These are phyloP conservation scores for Microchirus variegatus DNA, from an alignment of 2,797 vertebrate genomes.

Conservation along the genomic window DNA sequence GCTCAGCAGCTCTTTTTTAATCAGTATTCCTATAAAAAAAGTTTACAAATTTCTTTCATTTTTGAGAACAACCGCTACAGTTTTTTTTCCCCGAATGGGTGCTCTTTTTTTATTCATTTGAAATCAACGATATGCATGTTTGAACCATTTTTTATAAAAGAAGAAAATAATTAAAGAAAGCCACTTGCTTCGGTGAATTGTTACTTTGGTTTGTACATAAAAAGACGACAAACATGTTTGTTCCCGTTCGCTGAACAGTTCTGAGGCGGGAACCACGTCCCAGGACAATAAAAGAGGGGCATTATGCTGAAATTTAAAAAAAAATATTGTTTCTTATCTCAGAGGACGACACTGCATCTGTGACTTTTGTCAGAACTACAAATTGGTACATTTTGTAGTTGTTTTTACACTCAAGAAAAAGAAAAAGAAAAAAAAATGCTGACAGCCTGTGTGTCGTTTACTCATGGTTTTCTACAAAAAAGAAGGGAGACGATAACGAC, in stretches of 20 bases:
- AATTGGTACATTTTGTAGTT: slow-evolving; percentile 81
- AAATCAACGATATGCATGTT: slow-evolving; percentile 72
- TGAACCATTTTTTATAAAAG: slow-evolving; percentile 64
- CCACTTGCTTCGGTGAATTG: slow-evolving; percentile 66
- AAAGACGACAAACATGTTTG: slow-evolving; percentile 37
- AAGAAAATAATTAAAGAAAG: slow-evolving; percentile 14
- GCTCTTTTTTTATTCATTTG: slow-evolving; percentile 60
- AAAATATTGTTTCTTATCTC: slow-evolving; percentile 55
- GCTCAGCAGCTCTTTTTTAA: slow-evolving; percentile 61
- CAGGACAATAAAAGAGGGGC: slow-evolving; percentile 40
- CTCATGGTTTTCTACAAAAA: slow-evolving; percentile 76
- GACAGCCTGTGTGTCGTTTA: slow-evolving; percentile 71
- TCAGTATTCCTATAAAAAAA: slow-evolving; percentile 71
- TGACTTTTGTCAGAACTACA: slow-evolving; percentile 61
- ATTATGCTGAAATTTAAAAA: slow-evolving; percentile 25
- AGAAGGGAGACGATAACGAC: slow-evolving; percentile 74
- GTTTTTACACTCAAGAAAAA: slow-evolving; percentile 79
- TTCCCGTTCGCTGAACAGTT: slow-evolving; percentile 36
- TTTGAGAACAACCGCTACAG: slow-evolving; percentile 57
- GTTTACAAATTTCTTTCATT: slow-evolving; percentile 59
- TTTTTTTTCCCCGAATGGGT: slow-evolving; percentile 53
- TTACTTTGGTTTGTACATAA: slow-evolving; percentile 72
- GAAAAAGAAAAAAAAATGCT: not conserved
- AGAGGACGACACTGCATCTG: slow-evolving; percentile 44
- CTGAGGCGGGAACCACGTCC: slow-evolving; percentile 22